phyloP scores from a whole-genome alignment of 2,888 invertebrate genomes.

The Dysmachus trigonus region DNA sequence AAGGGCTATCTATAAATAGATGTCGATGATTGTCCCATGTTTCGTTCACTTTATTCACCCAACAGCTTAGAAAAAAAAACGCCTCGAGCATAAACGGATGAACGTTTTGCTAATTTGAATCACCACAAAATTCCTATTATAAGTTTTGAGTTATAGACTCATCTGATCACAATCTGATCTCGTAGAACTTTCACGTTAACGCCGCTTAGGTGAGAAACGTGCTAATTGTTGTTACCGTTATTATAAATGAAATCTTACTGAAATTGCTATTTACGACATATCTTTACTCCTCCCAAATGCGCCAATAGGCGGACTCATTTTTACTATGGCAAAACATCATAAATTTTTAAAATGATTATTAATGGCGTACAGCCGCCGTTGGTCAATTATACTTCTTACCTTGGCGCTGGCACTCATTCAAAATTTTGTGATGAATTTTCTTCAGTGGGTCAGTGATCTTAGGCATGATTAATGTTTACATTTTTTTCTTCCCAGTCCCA shows the following conservation, averaged over 20 bases:
- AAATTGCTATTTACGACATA: neutral
- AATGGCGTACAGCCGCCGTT: neutral
- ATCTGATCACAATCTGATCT: slow-evolving; percentile 19
- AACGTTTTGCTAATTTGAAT: slow-evolving; percentile 23
- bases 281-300: neutral
- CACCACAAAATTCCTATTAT: neutral
- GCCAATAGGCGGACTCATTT: neutral
- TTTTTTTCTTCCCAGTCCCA: neutral
- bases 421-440: neutral
- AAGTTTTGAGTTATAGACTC: neutral
- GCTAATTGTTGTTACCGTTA: slow-evolving; percentile 40
- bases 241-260: slow-evolving; percentile 2
- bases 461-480: slow-evolving; percentile 21
- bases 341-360: slow-evolving; percentile 1
- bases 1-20: slow-evolving; percentile 15
- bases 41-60: neutral
- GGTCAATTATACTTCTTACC: slow-evolving; percentile 16
- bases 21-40: neutral
- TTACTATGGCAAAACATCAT: slow-evolving; percentile 2
- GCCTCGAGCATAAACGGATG: neutral
- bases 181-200: neutral
- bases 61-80: neutral
- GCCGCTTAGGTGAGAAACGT: neutral
- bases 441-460: slow-evolving; percentile 19
- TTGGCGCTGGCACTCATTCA: neutral